A percentile compares a stretch with the other conserved stretches of the same genome.
phyloP scores from a whole-genome alignment of 2,797 vertebrate genomes.

The Mallotus villosus region DNA sequence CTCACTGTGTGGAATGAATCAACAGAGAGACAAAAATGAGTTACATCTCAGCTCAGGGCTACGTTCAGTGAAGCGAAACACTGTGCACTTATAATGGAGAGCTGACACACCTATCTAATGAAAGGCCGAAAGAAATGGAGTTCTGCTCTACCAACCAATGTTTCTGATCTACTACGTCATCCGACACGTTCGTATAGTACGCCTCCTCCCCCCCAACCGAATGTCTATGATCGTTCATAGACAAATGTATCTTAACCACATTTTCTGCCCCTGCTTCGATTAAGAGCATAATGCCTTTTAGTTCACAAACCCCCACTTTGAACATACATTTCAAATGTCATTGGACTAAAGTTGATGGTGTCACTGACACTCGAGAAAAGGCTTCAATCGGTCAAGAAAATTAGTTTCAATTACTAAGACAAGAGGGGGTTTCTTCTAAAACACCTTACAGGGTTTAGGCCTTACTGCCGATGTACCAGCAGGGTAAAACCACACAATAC shows the following conservation, averaged over 20 bases:
- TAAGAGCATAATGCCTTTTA: not conserved
- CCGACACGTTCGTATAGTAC: no score
- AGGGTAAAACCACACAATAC: not conserved
- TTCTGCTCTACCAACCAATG: no score
- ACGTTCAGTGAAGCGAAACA: constrained; percentile 44
- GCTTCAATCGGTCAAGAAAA: not conserved
- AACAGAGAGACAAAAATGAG: constrained; percentile 45
- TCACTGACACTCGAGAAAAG: not conserved
- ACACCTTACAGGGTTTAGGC: no score
- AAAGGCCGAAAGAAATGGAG: no score
- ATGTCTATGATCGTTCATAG: no score
- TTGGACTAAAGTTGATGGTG: not conserved
- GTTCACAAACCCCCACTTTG: not conserved
- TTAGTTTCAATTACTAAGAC: not conserved
- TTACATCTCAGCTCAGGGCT: constrained; percentile 25
- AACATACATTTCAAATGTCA: not conserved
- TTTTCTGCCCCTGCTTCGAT: not conserved
- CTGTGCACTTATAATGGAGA: constrained; percentile 5
- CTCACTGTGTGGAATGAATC: constrained; percentile 47
- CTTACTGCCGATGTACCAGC: no score
- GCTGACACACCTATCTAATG: no score
- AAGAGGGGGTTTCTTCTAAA: no score
- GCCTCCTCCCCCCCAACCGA: no score
- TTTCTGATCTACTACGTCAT: no score
- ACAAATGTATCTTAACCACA: not conserved